A percentile compares a stretch with the other conserved stretches of the same genome.
phyloP scores from a whole-genome alignment of 2,113 vertebrate species.

The Tapirus terrestris region DNA sequence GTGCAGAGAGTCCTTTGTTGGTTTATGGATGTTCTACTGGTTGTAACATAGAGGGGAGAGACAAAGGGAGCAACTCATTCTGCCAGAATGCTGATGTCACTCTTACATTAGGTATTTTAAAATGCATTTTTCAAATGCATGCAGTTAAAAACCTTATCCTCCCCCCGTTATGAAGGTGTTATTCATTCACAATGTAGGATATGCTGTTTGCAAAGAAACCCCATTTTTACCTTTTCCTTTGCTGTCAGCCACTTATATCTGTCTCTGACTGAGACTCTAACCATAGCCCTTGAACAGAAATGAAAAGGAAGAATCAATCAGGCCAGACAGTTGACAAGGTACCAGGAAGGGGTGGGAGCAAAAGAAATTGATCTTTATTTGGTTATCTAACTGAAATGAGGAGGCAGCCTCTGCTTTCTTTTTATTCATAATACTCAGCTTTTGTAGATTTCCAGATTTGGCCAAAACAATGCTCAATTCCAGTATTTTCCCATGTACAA shows the following conservation, averaged over 20 bases:
- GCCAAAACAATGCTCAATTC: neutral
- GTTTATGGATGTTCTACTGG: no score
- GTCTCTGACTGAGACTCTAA: neutral
- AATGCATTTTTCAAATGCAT: neutral
- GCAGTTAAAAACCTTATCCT: neutral
- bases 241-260: neutral
- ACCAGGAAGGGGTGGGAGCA: neutral
- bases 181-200: conserved; percentile 29
- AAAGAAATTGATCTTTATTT: neutral
- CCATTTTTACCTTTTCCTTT: neutral
- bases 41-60: no score
- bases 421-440: neutral
- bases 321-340: neutral
- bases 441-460: neutral
- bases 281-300: neutral
- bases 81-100: neutral
- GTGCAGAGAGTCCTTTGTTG: no score
- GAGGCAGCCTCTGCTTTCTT: neutral
- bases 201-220: conserved; percentile 2
- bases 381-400: neutral
- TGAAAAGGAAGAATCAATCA: neutral
- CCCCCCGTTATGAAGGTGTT: neutral
- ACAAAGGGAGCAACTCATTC: no score
- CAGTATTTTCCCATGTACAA: neutral
- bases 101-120: neutral